A percentile compares a stretch with the other conserved stretches of the same genome.
phyloP scores from a whole-genome alignment of 2,797 vertebrate genomes.

The Enteromius radiatus region DNA sequence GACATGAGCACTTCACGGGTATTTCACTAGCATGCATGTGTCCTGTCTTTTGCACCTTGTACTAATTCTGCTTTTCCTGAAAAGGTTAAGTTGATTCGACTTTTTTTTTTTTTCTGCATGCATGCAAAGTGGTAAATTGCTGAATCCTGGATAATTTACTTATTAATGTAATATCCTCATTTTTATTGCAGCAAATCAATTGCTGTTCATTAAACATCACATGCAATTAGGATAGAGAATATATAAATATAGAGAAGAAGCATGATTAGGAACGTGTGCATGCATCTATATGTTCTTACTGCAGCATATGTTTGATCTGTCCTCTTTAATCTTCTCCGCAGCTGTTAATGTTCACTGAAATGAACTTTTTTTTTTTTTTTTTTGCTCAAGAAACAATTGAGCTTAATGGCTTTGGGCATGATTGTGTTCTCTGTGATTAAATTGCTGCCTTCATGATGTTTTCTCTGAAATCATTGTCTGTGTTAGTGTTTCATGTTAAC shows the following conservation, averaged over 20 bases:
- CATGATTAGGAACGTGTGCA: background rate
- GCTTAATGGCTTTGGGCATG: constrained; percentile 47
- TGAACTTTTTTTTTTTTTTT: background rate
- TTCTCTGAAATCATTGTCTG: constrained; percentile 32
- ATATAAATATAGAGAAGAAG: background rate
- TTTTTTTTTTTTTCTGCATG: too few species aligned
- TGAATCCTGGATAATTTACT: background rate
- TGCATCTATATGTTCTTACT: background rate
- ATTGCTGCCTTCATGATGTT: constrained; percentile 19
- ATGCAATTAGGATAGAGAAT: background rate
- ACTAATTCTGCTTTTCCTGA: background rate
- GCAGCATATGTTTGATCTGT: constrained; percentile 11
- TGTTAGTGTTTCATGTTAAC: constrained; percentile 20
- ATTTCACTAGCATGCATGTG: background rate
- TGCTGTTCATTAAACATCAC: background rate
- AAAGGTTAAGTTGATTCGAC: background rate
- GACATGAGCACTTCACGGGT: background rate
- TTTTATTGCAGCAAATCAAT: background rate
- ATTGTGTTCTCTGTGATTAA: constrained; percentile 49
- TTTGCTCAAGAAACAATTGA: constrained; percentile 41
- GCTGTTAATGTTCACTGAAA: constrained; percentile 36
- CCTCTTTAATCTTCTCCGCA: constrained; percentile 10
- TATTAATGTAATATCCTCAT: background rate
- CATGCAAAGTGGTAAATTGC: background rate
- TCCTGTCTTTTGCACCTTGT: background rate